These are phyloP conservation scores for Sinonovacula constricta DNA, from an alignment of 1,140 invertebrate genomes.

Conservation along the genomic window DNA sequence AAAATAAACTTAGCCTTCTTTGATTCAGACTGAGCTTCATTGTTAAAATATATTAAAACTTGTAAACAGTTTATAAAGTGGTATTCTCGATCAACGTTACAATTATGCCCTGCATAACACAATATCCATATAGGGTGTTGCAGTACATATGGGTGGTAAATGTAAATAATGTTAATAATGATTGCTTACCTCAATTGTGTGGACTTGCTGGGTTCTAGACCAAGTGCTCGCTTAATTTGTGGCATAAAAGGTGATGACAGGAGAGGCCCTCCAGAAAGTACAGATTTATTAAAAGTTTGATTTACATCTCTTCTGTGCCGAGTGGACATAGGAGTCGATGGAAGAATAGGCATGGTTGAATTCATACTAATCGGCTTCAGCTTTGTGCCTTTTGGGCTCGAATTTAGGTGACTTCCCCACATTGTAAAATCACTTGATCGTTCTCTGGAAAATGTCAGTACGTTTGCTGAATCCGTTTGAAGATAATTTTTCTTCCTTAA, in stretches of 20 bases:
- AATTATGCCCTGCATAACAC: no score
- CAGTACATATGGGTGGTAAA: no score
- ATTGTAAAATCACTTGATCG: not conserved
- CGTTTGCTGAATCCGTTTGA: no score
- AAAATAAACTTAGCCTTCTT: no score
- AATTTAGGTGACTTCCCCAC: not conserved
- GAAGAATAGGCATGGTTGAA: slow-evolving; percentile 17
- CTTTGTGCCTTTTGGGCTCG: not conserved
- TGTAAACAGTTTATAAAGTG: no score
- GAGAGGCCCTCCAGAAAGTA: slow-evolving; percentile 4
- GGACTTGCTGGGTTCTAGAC: slow-evolving; percentile 24
- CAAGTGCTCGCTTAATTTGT: slow-evolving; percentile 49
- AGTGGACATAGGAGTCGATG: slow-evolving; percentile 31
- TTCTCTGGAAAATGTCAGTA: not conserved
- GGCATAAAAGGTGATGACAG: slow-evolving; percentile 49
- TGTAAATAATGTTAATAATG: not conserved
- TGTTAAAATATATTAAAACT: no score
- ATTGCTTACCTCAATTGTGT: slow-evolving; percentile 15
- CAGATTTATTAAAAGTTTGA: not conserved
- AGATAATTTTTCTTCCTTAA: no score
- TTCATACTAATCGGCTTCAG: slow-evolving; percentile 11
- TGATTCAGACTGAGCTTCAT: no score
- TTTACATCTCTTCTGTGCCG: not conserved
- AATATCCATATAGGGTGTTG: no score
- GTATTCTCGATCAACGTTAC: no score